These are phyloP conservation scores for Spondyliosoma cantharus DNA, from an alignment of 2,797 vertebrate genomes.

Conservation along the genomic window DNA sequence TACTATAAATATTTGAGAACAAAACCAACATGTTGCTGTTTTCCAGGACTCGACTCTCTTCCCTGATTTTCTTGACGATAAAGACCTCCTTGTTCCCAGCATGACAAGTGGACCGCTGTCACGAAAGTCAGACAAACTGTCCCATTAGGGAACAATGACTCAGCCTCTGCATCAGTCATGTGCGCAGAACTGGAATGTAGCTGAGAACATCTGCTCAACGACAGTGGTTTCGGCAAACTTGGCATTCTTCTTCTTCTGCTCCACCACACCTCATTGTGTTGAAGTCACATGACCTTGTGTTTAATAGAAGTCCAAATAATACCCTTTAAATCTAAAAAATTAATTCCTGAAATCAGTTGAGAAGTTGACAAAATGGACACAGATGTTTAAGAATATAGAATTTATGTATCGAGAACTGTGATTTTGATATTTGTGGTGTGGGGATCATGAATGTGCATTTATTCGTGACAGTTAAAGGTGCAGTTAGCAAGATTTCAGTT, in stretches of 20 bases:
- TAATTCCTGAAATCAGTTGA: background rate
- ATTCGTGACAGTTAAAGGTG: background rate
- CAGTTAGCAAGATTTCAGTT: too few species aligned
- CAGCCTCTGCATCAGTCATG: background rate
- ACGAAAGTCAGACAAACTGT: background rate
- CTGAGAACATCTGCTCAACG: background rate
- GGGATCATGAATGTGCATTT: background rate
- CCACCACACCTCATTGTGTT: background rate
- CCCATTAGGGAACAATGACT: conserved; percentile 17
- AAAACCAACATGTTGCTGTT: too few species aligned
- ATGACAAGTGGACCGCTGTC: conserved; percentile 36
- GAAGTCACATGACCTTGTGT: background rate
- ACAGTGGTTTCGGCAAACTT: background rate
- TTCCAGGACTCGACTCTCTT: too few species aligned
- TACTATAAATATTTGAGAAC: background rate
- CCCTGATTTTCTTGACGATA: conserved; percentile 13
- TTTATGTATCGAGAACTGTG: background rate
- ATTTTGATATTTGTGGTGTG: background rate
- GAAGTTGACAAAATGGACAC: background rate
- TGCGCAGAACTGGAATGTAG: conserved; percentile 24
- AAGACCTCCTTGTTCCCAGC: conserved; percentile 44
- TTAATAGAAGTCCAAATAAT: background rate
- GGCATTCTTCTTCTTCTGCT: background rate
- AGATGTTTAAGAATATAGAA: background rate
- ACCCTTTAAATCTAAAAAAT: background rate